Percentiles rank a stretch among this genome's conserved stretches.
Conservation (phyloP, 2,113 vertebrate species). For the Halichoeres trimaculatus region DNA sequence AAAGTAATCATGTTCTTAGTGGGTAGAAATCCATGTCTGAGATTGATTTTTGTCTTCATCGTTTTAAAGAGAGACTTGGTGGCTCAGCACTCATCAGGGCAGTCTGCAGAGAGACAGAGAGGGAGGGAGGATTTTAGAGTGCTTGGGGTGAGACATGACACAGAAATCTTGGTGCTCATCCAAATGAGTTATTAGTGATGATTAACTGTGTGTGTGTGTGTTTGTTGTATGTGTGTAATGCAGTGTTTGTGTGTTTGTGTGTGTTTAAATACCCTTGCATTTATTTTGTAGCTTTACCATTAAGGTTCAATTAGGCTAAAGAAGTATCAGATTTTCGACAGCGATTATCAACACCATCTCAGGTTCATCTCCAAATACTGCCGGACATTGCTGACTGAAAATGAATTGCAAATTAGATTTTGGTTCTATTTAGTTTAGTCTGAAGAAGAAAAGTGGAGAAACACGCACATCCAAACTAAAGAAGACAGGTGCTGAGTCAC, state of each 20-base stretch:
- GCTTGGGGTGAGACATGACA: conserved; percentile 50
- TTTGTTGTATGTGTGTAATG: background rate
- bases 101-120: conserved; percentile 20
- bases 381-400: conserved; percentile 29
- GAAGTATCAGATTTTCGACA: conserved; percentile 38
- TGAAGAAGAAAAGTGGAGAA: background rate
- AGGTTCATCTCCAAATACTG: conserved; percentile 57
- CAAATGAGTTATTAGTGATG: conserved; percentile 59
- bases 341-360: conserved; percentile 49
- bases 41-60: conserved; percentile 23
- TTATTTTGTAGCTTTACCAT: conserved; percentile 3
- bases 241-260: too few relatives aligned
- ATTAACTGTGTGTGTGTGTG: conserved; percentile 14
- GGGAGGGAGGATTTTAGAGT: conserved; percentile 21
- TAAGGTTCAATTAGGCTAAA: conserved; percentile 31
- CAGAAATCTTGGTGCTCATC: conserved; percentile 54
- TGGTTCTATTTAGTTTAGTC: conserved; percentile 26
- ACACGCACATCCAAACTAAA: too few relatives aligned
- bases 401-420: conserved; percentile 58
- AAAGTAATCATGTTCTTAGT: conserved; percentile 8
- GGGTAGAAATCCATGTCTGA: conserved; percentile 28
- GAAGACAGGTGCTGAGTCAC: too few relatives aligned
- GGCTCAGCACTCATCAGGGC: conserved; percentile 16
- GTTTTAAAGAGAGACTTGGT: conserved; percentile 29
- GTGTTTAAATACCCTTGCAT: background rate